Base-by-base conservation (phyloP, 2,113 vertebrate genomes). In the Perca fluviatilis region DNA sequence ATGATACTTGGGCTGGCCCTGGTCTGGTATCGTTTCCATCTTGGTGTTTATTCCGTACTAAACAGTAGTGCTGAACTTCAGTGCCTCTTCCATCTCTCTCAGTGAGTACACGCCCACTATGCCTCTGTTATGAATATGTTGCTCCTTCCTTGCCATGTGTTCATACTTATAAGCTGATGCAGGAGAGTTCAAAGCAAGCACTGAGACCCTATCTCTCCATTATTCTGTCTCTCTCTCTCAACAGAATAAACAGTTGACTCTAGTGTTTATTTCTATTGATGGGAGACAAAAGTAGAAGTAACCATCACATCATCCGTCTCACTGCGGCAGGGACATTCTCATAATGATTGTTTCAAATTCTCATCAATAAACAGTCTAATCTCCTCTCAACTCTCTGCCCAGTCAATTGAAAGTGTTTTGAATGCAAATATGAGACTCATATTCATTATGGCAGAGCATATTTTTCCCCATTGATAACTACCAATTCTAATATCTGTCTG, bases 291-390 rank as follows among this genome's bases (percentile, higher is more conserved):
- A 19, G 30, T n/a, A 68, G 67, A 58, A 64, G 58, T 16, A 65
- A 54, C 15, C 74, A 30, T 53, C 5, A 25, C 16, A 49, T 69
- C 76, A 56, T 83, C 57, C 6, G 73, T 68, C 77, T 74, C 19
- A 3, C 12, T 5, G 61, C 75, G 15, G n/a, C 67, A 13, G 11
- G 49, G 76, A 70, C 62, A 30, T 53, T 75, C 66, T 63, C 25
- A 3, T 51, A 77, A 71, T 43, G 70, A 88, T 74, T 46, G 84
- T 77, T 80, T 87, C 25, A 87, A 85, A 82, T 70, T 30, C 60
- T 68, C 84, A 69, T 91, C 83, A 82, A 89, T 87, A 91, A 89
- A 77, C 58, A 33, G 6, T 10, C 58, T 86, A 70, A 90, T 86
- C 79, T 82, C 47, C 30, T 36, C 58, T 51, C 43, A 81, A 1